These are phyloP conservation scores for Rhegmatorhina hoffmannsi DNA, from an alignment of 2,113 vertebrate species.

Conservation along the genomic window DNA sequence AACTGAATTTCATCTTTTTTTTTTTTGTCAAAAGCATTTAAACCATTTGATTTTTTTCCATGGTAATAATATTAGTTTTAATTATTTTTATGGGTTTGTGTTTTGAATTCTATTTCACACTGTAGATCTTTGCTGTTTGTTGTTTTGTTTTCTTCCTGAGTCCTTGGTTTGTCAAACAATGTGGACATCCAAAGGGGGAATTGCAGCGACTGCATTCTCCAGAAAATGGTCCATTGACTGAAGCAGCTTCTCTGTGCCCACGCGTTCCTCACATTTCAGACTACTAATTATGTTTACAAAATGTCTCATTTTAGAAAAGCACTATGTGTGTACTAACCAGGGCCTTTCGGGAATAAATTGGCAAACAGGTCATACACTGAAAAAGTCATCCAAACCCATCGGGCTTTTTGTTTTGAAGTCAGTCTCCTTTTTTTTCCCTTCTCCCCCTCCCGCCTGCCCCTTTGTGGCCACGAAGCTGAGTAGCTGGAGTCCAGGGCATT, in stretches of 20 bases:
- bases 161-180: conserved; percentile 2
- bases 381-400: conserved; percentile 86
- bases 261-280: conserved; percentile 75
- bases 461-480: conserved; percentile 72
- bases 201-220: conserved; percentile 18
- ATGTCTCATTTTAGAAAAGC: conserved; percentile 83
- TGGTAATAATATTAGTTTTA: not conserved
- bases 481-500: conserved; percentile 84
- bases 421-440: conserved; percentile 72
- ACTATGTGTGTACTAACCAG: conserved; percentile 78
- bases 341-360: conserved; percentile 84
- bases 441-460: conserved; percentile 68
- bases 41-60: not conserved
- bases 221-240: conserved; percentile 47
- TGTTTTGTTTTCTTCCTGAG: not conserved
- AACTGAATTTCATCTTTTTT: not conserved
- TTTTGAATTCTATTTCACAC: not conserved
- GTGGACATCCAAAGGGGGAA: conserved; percentile 43
- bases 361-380: conserved; percentile 86
- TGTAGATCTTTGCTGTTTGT: not conserved
- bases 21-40: not conserved
- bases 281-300: conserved; percentile 94
- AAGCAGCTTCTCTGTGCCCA: conserved; percentile 53
- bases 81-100: not conserved
- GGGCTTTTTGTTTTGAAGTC: conserved; percentile 78